Evolutionary conservation across 2,888 invertebrate genomes (phyloP), one percentile per base, ranked within the genome.

Genomic region (Tetragonula carbonaria): DNA sequence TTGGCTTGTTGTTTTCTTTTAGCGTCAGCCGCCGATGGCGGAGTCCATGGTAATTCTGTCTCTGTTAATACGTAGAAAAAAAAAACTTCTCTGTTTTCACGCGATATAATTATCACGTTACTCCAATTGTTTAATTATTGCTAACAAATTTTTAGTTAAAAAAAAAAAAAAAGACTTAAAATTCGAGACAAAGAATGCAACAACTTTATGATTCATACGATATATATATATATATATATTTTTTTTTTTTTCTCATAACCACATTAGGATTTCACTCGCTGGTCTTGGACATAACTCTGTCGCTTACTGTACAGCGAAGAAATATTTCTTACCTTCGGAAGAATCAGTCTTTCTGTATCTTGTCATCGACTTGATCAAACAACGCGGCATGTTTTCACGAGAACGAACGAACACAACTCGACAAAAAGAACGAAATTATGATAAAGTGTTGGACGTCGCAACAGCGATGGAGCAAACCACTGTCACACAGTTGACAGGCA

Each of bases 351-450:
- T 89, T 21, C 87, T 91, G 81, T 92, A 93, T 53, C 92, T 90
- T 62, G 89, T 88, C 91, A 93, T 93, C 28, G 93, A 93, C 81
- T 93, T 93, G 73, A 94, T 91, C 70, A 94, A 82, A 79, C 93
- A 94, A 18, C 92, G 93, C 14, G 94, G 94, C 94, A 94, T 94
- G 57, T 53, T 87, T 70, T 50, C 38, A 13, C 6, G 50, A 23
- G 21, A 16, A 80, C n/a, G 33, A 55, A 21, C 51, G 28, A 62
- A 28, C 68, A 59, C 66, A 65, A 65, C 68, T 83, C 4, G 59
- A 23, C 18, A 51, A 57, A 55, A 72, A 65, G 33, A 73, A 80
- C 33, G 28, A 62, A 3, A 68, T 23, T 71, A 67, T 18, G 28
- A 70, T 78, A 71, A 65, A 73, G 71, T 73, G 70, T 28, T 18